Evolutionary conservation across 1,140 invertebrate genomes (phyloP), one percentile per base, ranked within the genome.

Genomic region (Panonychus citri): DNA sequence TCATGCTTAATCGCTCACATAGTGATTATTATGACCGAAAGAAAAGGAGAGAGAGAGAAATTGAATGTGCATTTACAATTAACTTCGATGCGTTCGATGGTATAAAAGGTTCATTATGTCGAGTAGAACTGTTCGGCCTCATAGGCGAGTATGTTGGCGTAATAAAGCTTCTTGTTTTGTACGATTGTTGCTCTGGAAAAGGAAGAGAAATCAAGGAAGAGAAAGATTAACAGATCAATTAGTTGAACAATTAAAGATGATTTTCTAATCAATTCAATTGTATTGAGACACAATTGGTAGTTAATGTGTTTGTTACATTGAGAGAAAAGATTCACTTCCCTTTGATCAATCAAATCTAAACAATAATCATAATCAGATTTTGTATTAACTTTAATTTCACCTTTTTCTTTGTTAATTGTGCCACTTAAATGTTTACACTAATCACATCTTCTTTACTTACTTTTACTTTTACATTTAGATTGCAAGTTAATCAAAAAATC

Each of bases 121-220:
- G 50, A 54, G 21, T 39, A 42, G 39, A 26, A 54, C 39, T 54
- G 30, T 40, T 54, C 30, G 25, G 53, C 53, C 12, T 54, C 27
- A 28, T 59, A 39, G 26, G 56, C 49, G 8, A 59, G 7, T 19
- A 59, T 50, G 26, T 59, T 52, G 10, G 53, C 48, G 42, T 55
- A 57, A 30, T 53, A 57, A 2, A 55, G 8, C 19, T 53, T 24
- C 28, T 54, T 57, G 17, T 26, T 56, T 40, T 59, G 57, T 34
- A 62, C 61, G 42, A 62, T 57, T 24, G 61, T 62, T 42, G 60
- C 61, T 39, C 59, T 62, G 43, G 55, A 62, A 56, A 55, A 43
- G 28, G 53, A 8, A 39, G n/a, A 39, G 12, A 54, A 26, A 40
- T n/a, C 24, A 28, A 25, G 10, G 24, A 52, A 26, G 8, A n/a